These are phyloP conservation scores for Hephaestus fuliginosus DNA, from an alignment of 2,797 vertebrate species.

Conservation along the genomic window DNA sequence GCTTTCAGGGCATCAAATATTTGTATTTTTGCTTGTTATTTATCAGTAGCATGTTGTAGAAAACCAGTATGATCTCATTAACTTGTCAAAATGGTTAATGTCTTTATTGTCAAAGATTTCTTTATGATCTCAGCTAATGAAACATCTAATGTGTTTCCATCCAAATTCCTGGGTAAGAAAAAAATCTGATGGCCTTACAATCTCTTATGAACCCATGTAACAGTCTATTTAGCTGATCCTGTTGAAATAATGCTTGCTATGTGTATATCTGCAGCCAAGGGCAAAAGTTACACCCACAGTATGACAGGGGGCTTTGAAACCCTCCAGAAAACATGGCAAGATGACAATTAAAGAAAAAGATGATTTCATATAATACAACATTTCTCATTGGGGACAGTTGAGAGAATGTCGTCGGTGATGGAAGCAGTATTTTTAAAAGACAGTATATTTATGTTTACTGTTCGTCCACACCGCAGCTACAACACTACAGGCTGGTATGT, in stretches of 20 bases:
- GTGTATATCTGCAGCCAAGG: background rate
- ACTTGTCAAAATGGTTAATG: background rate
- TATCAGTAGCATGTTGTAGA: conserved; percentile 2
- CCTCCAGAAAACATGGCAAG: background rate
- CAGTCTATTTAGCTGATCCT: background rate
- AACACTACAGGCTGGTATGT: no score
- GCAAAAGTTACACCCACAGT: background rate
- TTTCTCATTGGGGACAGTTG: no score
- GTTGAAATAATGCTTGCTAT: background rate
- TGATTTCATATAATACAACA: background rate
- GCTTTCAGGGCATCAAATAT: conserved; percentile 2
- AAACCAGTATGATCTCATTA: background rate
- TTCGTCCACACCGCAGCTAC: no score
- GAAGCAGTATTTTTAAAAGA: no score
- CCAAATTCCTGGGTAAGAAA: background rate
- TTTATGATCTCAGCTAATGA: background rate
- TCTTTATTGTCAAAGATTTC: background rate
- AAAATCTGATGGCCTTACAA: background rate
- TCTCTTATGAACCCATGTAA: background rate
- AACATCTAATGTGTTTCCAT: background rate
- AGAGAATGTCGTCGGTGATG: no score
- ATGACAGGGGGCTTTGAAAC: background rate
- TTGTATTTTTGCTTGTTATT: conserved; percentile 19
- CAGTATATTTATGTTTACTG: no score
- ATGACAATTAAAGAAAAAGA: background rate